Evolutionary conservation across 2,797 vertebrate genomes (phyloP), one percentile per base, ranked within the genome.

Genomic region (Melanotaenia parkinsoni): DNA sequence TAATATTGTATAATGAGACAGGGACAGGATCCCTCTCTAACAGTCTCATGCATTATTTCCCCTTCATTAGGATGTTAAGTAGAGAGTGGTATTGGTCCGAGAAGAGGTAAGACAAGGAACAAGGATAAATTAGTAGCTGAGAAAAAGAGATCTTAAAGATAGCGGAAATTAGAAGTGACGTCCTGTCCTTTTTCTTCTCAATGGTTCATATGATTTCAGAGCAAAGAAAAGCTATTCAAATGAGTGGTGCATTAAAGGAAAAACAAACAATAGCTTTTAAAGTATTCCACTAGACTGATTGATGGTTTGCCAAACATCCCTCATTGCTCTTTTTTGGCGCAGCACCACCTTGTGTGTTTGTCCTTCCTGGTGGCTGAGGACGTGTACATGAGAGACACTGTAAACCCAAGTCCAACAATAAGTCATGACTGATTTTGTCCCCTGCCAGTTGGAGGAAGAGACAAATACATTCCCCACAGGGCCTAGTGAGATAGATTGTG

Each of bases 341-440:
- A 8, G 63, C 18, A 24, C 47, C 56, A 38, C 47, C 1, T 40
- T 47, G 70, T 58, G 78, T 47, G 81, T 87, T 80, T 76, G 84
- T 86, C 81, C 84, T 84, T 86, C 80, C 69, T 62, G 63, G 81
- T 78, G 77, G 83, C 76, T 78, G 78, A 89, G 86, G 88, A 91
- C 88, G 85, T 79, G 80, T 77, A 82, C 63, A 69, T 78, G 67
- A 85, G 80, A 89, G 84, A 86, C 87, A 86, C 85, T 81, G 86
- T 90, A 86, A 84, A 87, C 77, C 79, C 89, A 76, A 84, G 84
- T 84, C 86, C 84, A 86, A 86, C 91, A 91, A 91, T 90, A 89
- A 89, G 87, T 87, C 81, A 81, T 92, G 90, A 93, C 90, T 90
- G 91, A 91, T 91, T 93, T 80, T 83, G 85, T 92, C 88, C 84